Evolutionary conservation across 2,113 vertebrate species (phyloP), one percentile per base, ranked within the genome.

Genomic region (Cyprinodon brontotheroides): DNA sequence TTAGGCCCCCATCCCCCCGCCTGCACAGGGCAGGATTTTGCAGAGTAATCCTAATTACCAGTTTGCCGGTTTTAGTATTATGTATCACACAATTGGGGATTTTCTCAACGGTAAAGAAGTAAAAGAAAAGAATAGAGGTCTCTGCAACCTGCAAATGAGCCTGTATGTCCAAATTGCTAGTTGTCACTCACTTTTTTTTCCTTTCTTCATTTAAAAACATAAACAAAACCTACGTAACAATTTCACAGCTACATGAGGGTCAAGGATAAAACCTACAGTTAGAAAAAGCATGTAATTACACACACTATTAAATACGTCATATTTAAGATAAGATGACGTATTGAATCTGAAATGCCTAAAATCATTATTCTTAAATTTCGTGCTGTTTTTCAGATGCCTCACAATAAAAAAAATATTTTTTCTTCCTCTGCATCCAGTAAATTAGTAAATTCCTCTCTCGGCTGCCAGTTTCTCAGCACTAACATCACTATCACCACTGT

Each of bases 11-110:
- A 77, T 83, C 77, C 85, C 65, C 61, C 74, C 83, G 87, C 74
- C 80, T 88, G 86, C 77, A 75, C 77, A 50, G 40, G 67, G 74
- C 62, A 67, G 74, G 68, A 72, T 48, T 73, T 80, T 68, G 73
- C 76, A 60, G 77, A 79, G 82, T 62, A 78, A 65, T 61, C 69
- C 71, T 87, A 85, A 88, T 89, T 87, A 85, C 78, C 78, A 80
- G 72, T 71, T 73, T 22, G 83, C 71, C 74, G 83, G 73, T 83
- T 83, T 79, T 38, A 79, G 81, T 70, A 82, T 85, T 90, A 85
- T 86, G 60, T 65, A 38, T 67, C 62, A 72, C 67, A 91, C 78
- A 88, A 88, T 89, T 43, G 62, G 61, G 47, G 66, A 70, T 81
- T 86, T 78, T 39, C 75, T 72, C 45, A 37, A 60, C 71, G 68